These are phyloP conservation scores for Acrobasis repandana DNA, from an alignment of 2,888 invertebrate genomes.

Conservation along the genomic window DNA sequence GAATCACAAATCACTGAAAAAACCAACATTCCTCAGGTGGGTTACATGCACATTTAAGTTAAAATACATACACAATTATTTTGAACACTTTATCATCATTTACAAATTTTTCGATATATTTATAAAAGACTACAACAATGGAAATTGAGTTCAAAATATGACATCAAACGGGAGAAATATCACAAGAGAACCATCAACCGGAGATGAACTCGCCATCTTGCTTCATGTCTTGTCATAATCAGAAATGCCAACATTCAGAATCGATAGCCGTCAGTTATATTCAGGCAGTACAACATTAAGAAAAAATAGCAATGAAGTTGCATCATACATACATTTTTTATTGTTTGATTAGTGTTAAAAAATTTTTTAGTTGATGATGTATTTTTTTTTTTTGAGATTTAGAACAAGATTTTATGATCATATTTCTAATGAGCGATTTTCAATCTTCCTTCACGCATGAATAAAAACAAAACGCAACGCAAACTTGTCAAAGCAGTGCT, in stretches of 20 bases:
- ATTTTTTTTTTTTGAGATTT: too few relatives aligned
- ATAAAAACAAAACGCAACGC: too few relatives aligned
- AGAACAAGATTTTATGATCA: too few relatives aligned
- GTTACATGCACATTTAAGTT: conserved; percentile 71
- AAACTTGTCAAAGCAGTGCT: too few relatives aligned
- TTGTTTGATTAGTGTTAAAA: too few relatives aligned
- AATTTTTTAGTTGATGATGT: too few relatives aligned
- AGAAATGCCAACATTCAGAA: conserved; percentile 60
- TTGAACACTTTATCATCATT: conserved; percentile 56
- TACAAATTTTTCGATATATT: conserved; percentile 49
- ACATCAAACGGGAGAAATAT: conserved; percentile 69
- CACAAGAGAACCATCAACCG: conserved; percentile 74
- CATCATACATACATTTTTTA: not conserved
- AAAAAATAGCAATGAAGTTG: conserved; percentile 24
- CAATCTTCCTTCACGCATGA: too few relatives aligned
- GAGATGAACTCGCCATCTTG: conserved; percentile 83
- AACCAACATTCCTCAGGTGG: conserved; percentile 86
- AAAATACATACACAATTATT: conserved; percentile 27
- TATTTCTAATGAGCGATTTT: too few relatives aligned
- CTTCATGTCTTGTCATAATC: conserved; percentile 75
- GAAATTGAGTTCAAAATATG: conserved; percentile 68
- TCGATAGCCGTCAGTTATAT: conserved; percentile 44
- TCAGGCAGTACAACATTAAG: conserved; percentile 54
- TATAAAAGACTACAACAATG: conserved; percentile 53
- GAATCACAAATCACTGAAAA: conserved; percentile 84